Base-by-base conservation (phyloP, 2,888 invertebrate genomes). In the Andrena haemorrhoa region DNA sequence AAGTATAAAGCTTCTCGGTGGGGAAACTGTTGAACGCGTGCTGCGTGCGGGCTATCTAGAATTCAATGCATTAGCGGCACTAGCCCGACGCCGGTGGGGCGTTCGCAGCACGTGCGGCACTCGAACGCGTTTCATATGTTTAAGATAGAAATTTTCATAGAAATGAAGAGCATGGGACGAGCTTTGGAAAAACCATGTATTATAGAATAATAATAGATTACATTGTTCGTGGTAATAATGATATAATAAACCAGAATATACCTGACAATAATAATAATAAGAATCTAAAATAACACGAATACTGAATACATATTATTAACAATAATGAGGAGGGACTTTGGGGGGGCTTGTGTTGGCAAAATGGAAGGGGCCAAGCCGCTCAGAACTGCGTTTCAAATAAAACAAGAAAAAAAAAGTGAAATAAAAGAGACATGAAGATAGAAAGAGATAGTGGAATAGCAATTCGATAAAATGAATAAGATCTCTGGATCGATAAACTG, bases 241-340 rank as follows among this genome's bases (percentile, higher is more conserved):
- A 79, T 80, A 81, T 83, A 89, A 88, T 88, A 86, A 89, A 91
- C 84, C 81, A 85, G 83, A 89, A 83, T 90, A 89, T 89, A 85
- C 81, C 83, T 89, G 87, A 86, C 75, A 84, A 89, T 85, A 82
- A 79, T 80, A 75, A 79, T 84, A 89, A 88, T 85, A 87, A 86
- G 79, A 88, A 79, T 89, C 84, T 90, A 89, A 91, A 91, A 89
- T 89, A 91, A 91, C 88, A 84, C 88, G 83, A 92, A 91, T 91
- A 92, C 91, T 91, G 90, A 90, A 89, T 91, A 89, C 86, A 91
- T 89, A 86, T 87, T 88, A 90, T 86, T 88, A 86, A 90, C 84
- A 90, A 89, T 85, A 86, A 83, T 86, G 75, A 79, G 84, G 81
- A 78, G 68, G 73, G 74, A 84, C 79, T 76, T 72, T 63, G 79